Evolutionary conservation across 2,113 vertebrate genomes (phyloP), one percentile per base, ranked within the genome.

Genomic region (Callopanchax toddi): DNA sequence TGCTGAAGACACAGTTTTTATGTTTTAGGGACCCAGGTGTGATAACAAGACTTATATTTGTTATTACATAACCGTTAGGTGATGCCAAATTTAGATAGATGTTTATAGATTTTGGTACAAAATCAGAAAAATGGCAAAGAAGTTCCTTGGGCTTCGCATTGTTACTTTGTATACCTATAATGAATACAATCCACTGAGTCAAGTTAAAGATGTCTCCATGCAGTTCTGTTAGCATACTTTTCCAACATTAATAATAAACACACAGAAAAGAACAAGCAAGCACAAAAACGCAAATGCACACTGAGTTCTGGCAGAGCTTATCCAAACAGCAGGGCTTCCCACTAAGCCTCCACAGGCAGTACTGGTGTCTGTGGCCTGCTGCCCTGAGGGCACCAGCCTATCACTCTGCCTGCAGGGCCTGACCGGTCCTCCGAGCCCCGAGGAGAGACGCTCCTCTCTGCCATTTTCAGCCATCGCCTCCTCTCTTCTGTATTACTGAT

Each of bases 401-500:
- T 87, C 85, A 71, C 25, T 76, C 74, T 73, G 75, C 75, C 83
- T 76, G 58, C 60, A 45, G 84, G 81, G 45, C 62, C 66, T 60
- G 67, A 79, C 67, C 22, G 32, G 70, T 79, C 78, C 74, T 76
- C 52, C 10, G 8, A 59, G 51, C 56, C 83, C 83, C 4, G 10
- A 56, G 77, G 80, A 79, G 79, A 81, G 68, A 60, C 72, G 63
- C 76, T 71, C 71, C 67, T 74, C 69, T 75, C 44, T 53, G 48
- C 69, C 70, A 51, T 22, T 58, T 44, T 76, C 44, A 79, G 54
- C 58, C 67, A 71, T 66, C 50, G 13, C 60, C 74, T 75, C 50
- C 48, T 76, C 74, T 82, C 50, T 45, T 40, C 65, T 89, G 81
- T 70, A 87, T 86, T 86, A 89, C 85, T 79, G 67, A 88, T 86